Evolutionary conservation across 2,888 invertebrate species (phyloP).

Genomic region (Priocnemis perturbator): DNA sequence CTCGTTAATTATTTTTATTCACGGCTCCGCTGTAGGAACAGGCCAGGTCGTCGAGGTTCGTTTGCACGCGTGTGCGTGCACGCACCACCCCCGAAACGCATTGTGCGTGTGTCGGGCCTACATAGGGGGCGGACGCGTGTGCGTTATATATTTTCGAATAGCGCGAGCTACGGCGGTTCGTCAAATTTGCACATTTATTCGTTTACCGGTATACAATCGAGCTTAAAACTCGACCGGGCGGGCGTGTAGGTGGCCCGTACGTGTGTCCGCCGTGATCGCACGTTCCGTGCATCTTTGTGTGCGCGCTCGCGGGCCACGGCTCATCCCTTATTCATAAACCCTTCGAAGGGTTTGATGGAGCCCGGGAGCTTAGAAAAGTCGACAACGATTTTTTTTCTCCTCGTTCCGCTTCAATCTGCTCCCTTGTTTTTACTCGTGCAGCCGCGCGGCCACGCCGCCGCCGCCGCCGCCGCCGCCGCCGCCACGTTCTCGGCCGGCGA

Average conservation of each 20-base stretch:
- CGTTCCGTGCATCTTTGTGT: not conserved
- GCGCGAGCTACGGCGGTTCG: conserved; percentile 51
- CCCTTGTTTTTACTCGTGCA: conserved; percentile 42
- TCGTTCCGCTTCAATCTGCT: conserved; percentile 14
- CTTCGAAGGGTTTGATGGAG: conserved; percentile 57
- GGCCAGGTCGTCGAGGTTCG: conserved; percentile 32
- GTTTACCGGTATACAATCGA: conserved; percentile 66
- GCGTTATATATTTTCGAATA: conserved; percentile 33
- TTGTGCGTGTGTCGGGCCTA: no score
- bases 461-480: not conserved
- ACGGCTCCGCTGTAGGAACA: conserved; percentile 61
- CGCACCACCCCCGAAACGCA: not conserved
- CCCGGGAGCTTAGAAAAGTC: conserved; percentile 47
- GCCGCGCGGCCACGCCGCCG: conserved; percentile 16
- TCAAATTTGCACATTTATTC: conserved; percentile 73
- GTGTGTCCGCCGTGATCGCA: conserved; percentile 25
- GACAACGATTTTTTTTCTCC: conserved; percentile 32
- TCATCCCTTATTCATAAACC: conserved; percentile 68
- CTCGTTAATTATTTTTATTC: conserved; percentile 71
- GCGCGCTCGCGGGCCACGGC: not conserved
- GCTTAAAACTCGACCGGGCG: conserved; percentile 57
- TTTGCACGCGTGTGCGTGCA: no score
- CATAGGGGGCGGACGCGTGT: not conserved
- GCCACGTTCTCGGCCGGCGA: no score
- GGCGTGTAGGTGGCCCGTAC: conserved; percentile 44